Base-by-base conservation (phyloP, 2,888 invertebrate species). In the Drosophila kambysellisi region DNA sequence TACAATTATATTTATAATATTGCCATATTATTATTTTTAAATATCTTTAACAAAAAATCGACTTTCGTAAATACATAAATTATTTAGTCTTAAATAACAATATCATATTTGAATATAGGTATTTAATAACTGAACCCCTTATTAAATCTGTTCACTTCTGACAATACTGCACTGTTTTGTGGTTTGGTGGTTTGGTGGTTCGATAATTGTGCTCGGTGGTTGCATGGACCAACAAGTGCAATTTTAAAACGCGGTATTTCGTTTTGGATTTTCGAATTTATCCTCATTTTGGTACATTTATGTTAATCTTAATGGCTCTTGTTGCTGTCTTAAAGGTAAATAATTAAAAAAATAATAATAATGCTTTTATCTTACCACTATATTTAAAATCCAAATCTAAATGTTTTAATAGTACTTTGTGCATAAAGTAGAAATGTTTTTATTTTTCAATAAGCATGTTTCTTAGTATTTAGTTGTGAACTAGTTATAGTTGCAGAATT, bases 321-420 rank as follows among this genome's bases (percentile, higher is more conserved):
- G 15, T 61, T 33, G 15, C 25, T 41, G 32, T 17, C 7, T 2
- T 25, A 52, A 41, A 52, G n/a, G 2, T 41, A n/a, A n/a, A 35
- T 33, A 17, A 9, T 4, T 41, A 41, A 8, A 41, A 41, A 9
- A 12, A 12, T 12, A 41, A 41, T 1, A 20, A 74, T 63, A 52
- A 70, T 54, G 25, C 25, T 81, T 63, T 52, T 29, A 62, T 52
- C 62, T 25, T 53, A 59, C 12, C 7, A 29, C 4, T 5, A 6
- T 17, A 48, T 46, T 48, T 48, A 0, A 32, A 35, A 35, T 5
- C n/a, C 11, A 25, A 15, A 1, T 35, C 35, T 8, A 59, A 83
- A 87, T 81, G 60, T 87, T 87, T 73, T 73, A 81, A 84, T 84
- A 76, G 76, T 76, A 74, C 63, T 87, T 72, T 72, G 68, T 46